A percentile compares a stretch with the other conserved stretches of the same genome.
Evolutionary conservation across 2,113 vertebrate genomes (phyloP).

Genomic region (Sinocyclocheilus anshuiensis): DNA sequence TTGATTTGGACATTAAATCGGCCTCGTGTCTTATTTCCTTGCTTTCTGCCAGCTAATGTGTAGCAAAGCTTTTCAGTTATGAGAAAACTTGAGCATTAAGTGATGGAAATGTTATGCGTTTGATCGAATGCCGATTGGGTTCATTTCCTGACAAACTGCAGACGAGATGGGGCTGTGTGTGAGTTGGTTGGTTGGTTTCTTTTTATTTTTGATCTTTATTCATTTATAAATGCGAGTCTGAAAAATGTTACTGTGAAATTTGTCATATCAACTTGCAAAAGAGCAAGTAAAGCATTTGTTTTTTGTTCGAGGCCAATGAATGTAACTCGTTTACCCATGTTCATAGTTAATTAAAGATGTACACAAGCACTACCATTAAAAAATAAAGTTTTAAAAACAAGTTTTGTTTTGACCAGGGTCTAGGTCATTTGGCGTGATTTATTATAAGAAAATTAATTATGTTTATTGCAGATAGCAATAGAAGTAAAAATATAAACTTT

Average conservation of each 20-base stretch:
- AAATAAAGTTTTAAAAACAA: constrained; percentile 77
- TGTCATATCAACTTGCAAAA: constrained; percentile 48
- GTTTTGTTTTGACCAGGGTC: not conserved
- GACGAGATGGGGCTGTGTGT: not conserved
- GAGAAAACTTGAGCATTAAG: constrained; percentile 19
- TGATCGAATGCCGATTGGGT: not conserved
- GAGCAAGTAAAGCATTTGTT: constrained; percentile 49
- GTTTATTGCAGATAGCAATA: not conserved
- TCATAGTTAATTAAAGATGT: constrained; percentile 78
- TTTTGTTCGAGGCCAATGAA: constrained; percentile 80
- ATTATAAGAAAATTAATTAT: not conserved
- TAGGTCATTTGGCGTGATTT: not conserved
- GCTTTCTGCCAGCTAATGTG: constrained; percentile 23
- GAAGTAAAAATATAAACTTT: no score
- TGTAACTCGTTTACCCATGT: constrained; percentile 78
- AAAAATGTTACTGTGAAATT: constrained; percentile 60
- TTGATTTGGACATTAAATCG: not conserved
- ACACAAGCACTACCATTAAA: constrained; percentile 84
- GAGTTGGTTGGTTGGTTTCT: constrained; percentile 21
- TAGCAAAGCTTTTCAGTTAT: constrained; percentile 13
- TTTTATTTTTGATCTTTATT: constrained; percentile 29
- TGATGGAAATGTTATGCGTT: not conserved
- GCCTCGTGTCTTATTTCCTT: not conserved
- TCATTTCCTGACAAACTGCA: constrained; percentile 12
- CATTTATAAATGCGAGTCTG: constrained; percentile 39